Base-by-base conservation (phyloP, 2,113 vertebrate genomes). In the Cebidichthys violaceus region DNA sequence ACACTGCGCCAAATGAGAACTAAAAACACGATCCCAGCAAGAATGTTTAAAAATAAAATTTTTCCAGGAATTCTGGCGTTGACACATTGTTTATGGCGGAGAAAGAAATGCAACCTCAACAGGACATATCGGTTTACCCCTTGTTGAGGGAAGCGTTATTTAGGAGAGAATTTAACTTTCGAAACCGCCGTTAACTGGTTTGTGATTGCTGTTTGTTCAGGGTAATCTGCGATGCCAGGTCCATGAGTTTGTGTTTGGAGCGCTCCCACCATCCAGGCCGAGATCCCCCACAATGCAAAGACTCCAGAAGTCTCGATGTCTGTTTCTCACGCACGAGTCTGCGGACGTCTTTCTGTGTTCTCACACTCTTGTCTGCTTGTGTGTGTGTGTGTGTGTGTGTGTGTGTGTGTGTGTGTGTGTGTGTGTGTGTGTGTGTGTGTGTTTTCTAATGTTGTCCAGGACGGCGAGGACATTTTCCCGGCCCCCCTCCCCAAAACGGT, bases 381-480 rank as follows among this genome's bases (percentile, higher is more conserved):
- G 62, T 82, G 50, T 69, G 50, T 79, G 41, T 84, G 62, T 82
- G 50, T 69, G 50, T 79, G 41, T 84, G 62, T 82, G 50, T 69
- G 50, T 79, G 41, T 84, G 62, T 82, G 50, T 69, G 50, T 79
- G 41, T 84, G 62, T 82, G 50, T 69, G 50, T 79, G 41, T 84
- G 62, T 82, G 50, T 69, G 50, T 79, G 41, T 84, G 62, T 82
- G 50, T 69, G n/a, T n/a, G 50, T 79, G 41, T 84, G 62, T 82
- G 50, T 69, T 81, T 77, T 77, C 54, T 76, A 41, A 62, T 85
- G 37, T n/a, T n/a, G 20, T 81, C 27, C 92, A 96, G 95, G 92
- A 96, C 6, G 95, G 95, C 66, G 85, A 90, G 75, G 92, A 94
- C 88, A 88, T 95, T 75, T 96, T 96, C 86, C 95, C 95, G 0